Evolutionary conservation across 2,113 vertebrate species (phyloP).

Genomic region (Callaeas wilsoni): DNA sequence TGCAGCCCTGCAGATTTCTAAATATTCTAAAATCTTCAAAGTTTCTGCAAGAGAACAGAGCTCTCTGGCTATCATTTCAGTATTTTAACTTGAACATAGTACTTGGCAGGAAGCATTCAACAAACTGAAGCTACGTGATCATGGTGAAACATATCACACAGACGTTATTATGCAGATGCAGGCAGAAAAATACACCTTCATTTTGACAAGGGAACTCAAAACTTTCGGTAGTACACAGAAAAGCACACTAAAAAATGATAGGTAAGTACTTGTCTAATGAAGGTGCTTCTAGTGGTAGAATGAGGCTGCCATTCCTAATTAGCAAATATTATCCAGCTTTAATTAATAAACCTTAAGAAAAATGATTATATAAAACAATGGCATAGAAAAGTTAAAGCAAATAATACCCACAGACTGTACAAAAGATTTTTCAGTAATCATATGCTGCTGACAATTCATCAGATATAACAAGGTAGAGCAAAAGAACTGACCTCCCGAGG

Average conservation of each 20-base stretch:
- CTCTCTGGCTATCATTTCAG: not conserved
- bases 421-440: not conserved
- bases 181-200: not conserved
- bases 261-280: not conserved
- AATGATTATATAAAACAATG: not conserved
- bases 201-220: not conserved
- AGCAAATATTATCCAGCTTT: not conserved
- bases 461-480: slow-evolving; percentile 40
- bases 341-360: not conserved
- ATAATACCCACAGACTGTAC: not conserved
- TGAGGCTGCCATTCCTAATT: not conserved
- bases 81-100: not conserved
- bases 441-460: slow-evolving; percentile 46
- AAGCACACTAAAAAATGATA: not conserved
- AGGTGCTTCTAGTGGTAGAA: not conserved
- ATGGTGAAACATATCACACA: not conserved
- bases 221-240: not conserved
- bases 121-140: not conserved
- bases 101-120: not conserved
- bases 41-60: not conserved
- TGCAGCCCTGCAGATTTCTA: not conserved
- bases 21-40: not conserved
- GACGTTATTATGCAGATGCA: not conserved
- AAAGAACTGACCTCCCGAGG: slow-evolving; percentile 88
- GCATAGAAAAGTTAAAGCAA: not conserved